A percentile compares a stretch with the other conserved stretches of the same genome.
Conservation (phyloP, 2,888 invertebrate genomes). For the Drosophila buzzatii region DNA sequence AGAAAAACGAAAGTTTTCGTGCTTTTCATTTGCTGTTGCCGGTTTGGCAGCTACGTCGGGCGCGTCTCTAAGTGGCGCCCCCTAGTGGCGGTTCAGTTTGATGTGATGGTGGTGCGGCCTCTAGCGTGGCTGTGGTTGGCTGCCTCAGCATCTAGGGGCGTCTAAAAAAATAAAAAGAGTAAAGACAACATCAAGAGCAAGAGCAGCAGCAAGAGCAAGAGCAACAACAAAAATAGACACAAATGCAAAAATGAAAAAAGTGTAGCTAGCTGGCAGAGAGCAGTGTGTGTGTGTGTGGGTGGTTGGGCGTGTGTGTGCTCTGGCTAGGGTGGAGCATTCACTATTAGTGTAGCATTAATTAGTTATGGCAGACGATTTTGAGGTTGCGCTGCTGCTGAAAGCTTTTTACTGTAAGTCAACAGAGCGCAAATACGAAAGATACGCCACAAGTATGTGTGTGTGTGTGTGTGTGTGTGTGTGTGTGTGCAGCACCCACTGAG, state of each 20-base stretch:
- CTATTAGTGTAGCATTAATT: conserved; percentile 84
- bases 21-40: conserved; percentile 83
- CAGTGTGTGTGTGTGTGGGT: not conserved
- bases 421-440: conserved; percentile 8
- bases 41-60: conserved; percentile 55
- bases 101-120: conserved; percentile 60
- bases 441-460: conserved; percentile 5
- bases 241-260: conserved; percentile 14
- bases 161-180: conserved; percentile 44
- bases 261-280: conserved; percentile 2
- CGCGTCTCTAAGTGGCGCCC: conserved; percentile 72
- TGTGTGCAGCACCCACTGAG: conserved; percentile 9
- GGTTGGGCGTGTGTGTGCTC: not conserved
- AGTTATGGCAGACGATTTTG: conserved; percentile 85
- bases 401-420: conserved; percentile 80
- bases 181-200: not conserved
- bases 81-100: conserved; percentile 62
- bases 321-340: conserved; percentile 56
- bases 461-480: conserved; percentile 6
- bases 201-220: not conserved
- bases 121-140: conserved; percentile 76
- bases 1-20: conserved; percentile 82
- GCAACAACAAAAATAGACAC: conserved; percentile 22
- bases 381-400: conserved; percentile 83
- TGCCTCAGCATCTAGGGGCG: conserved; percentile 68